Evolutionary conservation across 2,113 vertebrate species (phyloP), one percentile per base, ranked within the genome.

Genomic region (Mesocricetus auratus): DNA sequence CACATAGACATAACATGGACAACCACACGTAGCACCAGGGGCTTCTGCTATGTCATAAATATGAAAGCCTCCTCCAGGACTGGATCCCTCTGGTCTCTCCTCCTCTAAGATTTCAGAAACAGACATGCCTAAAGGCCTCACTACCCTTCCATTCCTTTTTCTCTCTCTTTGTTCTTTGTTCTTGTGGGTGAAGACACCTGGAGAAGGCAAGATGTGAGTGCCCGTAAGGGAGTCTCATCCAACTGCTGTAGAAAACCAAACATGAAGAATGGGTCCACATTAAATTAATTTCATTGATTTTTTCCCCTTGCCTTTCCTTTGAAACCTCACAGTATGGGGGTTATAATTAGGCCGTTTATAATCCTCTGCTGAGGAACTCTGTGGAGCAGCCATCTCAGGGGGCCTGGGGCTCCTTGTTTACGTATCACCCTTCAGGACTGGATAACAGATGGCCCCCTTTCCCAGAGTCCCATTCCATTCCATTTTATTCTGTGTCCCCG

Each of bases 261-360:
- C 31, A 17, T 85, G 77, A 95, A 6, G 24, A 83, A 96, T 97
- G 45, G 77, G 96, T 77, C 88, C 92, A 81, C 36, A 33, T 98
- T 96, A 98, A 97, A 98, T 98, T 97, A 98, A 98, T 56, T 1
- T 94, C 90, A 96, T 97, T 94, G 97, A 98, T 94, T 94, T 97
- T 60, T 69, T 39, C 45, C 26, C 15, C 3, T 22, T 17, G 26
- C 62, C 45, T 93, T 45, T 90, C 89, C 47, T 98, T 79, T 94
- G 93, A 97, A 98, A 97, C 29, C 96, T 96, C 94, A 1, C 2
- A 94, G 95, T 95, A 39, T 78, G 74, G 95, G 92, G 95, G 92
- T 98, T 98, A 91, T 98, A 98, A 99, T 98, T 98, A 96, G n/a
- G 58, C 97, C 64, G 89, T 98, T 98, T 98, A 97, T 98, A 98